phyloP scores from a whole-genome alignment of 2,888 invertebrate species.

The Iselma pallidipennis region DNA sequence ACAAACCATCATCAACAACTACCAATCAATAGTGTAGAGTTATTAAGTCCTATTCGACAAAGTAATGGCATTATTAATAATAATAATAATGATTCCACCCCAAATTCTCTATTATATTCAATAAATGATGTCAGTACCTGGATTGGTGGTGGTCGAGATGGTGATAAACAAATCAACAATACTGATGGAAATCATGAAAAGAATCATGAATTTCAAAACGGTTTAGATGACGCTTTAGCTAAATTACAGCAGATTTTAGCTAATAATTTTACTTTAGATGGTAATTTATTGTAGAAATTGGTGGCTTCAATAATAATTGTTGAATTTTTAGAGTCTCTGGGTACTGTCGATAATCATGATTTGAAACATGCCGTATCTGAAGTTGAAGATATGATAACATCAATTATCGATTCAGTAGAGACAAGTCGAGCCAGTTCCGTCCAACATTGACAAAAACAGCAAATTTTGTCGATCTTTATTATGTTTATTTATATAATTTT shows the following conservation, averaged over 20 bases:
- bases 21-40: slow-evolving; percentile 43
- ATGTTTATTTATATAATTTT: not conserved
- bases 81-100: slow-evolving; percentile 8
- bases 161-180: slow-evolving; percentile 55
- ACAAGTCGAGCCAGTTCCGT: slow-evolving; percentile 56
- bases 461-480: not conserved
- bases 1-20: not conserved
- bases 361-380: slow-evolving; percentile 70
- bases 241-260: slow-evolving; percentile 72
- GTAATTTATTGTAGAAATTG: slow-evolving; percentile 47
- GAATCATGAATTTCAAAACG: slow-evolving; percentile 63
- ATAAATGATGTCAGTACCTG: slow-evolving; percentile 65
- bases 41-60: slow-evolving; percentile 58
- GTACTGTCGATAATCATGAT: slow-evolving; percentile 67
- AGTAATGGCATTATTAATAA: not conserved
- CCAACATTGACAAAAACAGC: slow-evolving; percentile 18
- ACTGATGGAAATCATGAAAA: not conserved
- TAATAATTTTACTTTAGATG: slow-evolving; percentile 69
- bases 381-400: slow-evolving; percentile 70
- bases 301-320: not conserved
- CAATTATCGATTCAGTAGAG: slow-evolving; percentile 70
- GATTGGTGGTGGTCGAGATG: slow-evolving; percentile 68
- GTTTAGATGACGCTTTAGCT: slow-evolving; percentile 70
- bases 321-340: slow-evolving; percentile 54
- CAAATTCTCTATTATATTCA: slow-evolving; percentile 57